Evolutionary conservation across 2,113 vertebrate genomes (phyloP).

Genomic region (Tinamus guttatus): DNA sequence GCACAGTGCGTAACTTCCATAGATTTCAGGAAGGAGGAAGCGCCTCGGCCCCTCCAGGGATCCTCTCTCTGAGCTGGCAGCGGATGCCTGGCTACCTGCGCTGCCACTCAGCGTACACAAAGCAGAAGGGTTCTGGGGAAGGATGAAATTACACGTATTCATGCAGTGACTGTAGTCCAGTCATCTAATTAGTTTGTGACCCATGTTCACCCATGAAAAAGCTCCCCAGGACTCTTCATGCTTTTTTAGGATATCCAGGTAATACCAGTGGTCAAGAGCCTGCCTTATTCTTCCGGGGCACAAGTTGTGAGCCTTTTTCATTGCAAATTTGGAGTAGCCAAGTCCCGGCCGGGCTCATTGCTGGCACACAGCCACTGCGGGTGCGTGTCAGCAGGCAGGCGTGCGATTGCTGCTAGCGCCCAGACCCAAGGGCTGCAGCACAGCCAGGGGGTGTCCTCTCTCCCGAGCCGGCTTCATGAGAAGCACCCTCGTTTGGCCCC

Average conservation of each 20-base stretch:
- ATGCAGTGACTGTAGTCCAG: not conserved
- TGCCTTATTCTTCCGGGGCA: accelerated
- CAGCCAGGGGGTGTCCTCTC: not conserved
- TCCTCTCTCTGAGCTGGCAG: not conserved
- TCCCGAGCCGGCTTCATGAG: not conserved
- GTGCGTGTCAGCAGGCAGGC: not conserved
- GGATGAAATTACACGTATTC: not conserved
- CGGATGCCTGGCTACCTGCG: not conserved
- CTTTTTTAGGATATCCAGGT: not conserved
- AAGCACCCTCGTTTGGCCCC: not conserved
- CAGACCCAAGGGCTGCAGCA: not conserved
- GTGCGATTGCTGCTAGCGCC: not conserved
- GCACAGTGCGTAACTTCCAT: not conserved
- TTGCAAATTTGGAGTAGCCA: not conserved
- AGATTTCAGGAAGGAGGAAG: not conserved
- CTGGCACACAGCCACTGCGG: not conserved
- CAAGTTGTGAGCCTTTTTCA: not conserved
- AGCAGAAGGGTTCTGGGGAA: not conserved
- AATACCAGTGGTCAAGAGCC: not conserved
- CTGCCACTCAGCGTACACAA: not conserved
- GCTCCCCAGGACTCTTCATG: not conserved
- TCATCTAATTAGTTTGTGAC: not conserved
- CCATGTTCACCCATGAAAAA: not conserved
- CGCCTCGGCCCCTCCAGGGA: not conserved
- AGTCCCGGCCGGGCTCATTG: not conserved